Conservation (phyloP, 1,140 invertebrate genomes). For the Plectus sambesii region DNA sequence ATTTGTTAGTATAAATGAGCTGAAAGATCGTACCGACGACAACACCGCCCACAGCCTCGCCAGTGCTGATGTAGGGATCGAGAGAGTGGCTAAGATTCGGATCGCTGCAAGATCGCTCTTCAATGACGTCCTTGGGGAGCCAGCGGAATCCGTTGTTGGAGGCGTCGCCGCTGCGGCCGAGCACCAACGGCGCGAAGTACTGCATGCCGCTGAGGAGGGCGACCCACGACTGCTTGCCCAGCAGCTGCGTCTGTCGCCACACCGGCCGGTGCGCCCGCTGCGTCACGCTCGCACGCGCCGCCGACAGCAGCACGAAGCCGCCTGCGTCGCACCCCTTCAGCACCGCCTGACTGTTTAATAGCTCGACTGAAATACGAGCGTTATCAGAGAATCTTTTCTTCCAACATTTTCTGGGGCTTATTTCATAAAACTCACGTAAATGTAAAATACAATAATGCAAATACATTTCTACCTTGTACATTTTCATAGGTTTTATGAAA, state of each 20-base stretch:
- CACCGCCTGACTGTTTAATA: conserved; percentile 90
- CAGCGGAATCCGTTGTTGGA: conserved; percentile 78
- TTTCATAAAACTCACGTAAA: neutral
- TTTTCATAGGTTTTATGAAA: too few species aligned
- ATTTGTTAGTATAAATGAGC: too few species aligned
- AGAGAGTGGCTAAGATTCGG: conserved; percentile 27
- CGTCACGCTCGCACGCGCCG: conserved; percentile 82
- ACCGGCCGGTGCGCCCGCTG: conserved; percentile 79
- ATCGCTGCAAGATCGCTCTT: conserved; percentile 29
- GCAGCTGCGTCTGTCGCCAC: conserved; percentile 73
- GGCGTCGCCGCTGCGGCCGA: conserved; percentile 31
- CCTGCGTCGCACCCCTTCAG: conserved; percentile 87
- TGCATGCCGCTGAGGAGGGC: conserved; percentile 84
- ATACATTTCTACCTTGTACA: too few species aligned
- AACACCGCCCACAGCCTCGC: conserved; percentile 74
- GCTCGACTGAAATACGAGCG: conserved; percentile 59
- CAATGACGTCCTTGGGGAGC: conserved; percentile 56
- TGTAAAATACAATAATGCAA: too few species aligned
- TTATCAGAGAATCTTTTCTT: too few species aligned
- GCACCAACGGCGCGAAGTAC: conserved; percentile 60
- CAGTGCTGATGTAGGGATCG: conserved; percentile 52
- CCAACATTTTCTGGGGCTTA: conserved; percentile 11
- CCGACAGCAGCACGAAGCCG: conserved; percentile 89
- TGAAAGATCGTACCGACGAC: conserved; percentile 53
- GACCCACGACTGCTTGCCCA: conserved; percentile 87